These are phyloP conservation scores for Aphidius colemani DNA, from an alignment of 2,888 invertebrate species.

Conservation along the genomic window DNA sequence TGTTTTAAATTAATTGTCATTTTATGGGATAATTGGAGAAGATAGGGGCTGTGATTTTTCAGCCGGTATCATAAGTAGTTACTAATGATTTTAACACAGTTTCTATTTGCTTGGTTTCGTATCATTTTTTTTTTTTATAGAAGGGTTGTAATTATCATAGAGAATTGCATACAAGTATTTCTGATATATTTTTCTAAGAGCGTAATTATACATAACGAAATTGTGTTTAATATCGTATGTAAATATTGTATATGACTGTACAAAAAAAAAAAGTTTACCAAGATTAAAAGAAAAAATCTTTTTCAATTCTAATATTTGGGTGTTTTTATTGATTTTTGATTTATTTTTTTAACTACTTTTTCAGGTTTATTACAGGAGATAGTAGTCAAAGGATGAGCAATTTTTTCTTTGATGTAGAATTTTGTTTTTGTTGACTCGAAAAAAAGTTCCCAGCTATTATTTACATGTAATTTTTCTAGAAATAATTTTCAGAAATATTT, in stretches of 20 bases:
- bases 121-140: conserved; percentile 26
- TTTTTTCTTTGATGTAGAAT: too few relatives aligned
- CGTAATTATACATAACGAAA: conserved; percentile 26
- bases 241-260: conserved; percentile 55
- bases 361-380: too few relatives aligned
- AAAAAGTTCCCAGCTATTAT: too few relatives aligned
- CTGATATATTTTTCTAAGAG: conserved; percentile 52
- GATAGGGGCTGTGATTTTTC: too few relatives aligned
- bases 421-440: too few relatives aligned
- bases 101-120: background rate
- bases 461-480: too few relatives aligned
- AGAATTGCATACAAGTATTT: conserved; percentile 39
- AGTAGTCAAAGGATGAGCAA: too few relatives aligned
- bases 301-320: conserved; percentile 30
- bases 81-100: background rate
- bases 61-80: background rate
- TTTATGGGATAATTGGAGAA: conserved; percentile 13
- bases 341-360: too few relatives aligned
- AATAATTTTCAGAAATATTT: too few relatives aligned
- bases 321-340: background rate
- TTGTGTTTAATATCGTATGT: conserved; percentile 45
- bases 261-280: conserved; percentile 30
- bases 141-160: conserved; percentile 22
- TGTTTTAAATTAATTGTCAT: too few relatives aligned
- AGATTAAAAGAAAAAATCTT: conserved; percentile 9